A percentile compares a stretch with the other conserved stretches of the same genome.
These are phyloP conservation scores for Pachyramphus minor DNA, from an alignment of 2,113 vertebrate genomes.

Conservation along the genomic window DNA sequence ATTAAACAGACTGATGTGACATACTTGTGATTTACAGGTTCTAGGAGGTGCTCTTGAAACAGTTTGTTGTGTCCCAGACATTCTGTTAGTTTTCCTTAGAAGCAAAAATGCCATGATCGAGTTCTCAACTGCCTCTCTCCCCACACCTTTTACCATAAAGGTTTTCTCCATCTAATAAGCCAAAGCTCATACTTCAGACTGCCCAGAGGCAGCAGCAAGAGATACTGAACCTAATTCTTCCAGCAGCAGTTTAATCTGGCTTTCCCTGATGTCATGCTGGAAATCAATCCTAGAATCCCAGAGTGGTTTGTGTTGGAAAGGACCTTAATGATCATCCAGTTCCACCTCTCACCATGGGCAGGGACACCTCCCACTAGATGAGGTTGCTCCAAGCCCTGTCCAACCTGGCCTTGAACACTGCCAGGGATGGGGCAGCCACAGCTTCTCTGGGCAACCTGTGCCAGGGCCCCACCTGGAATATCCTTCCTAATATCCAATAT, in stretches of 20 bases:
- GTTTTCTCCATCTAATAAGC: neutral
- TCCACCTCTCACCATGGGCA: neutral
- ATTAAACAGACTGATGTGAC: neutral
- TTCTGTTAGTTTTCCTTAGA: neutral
- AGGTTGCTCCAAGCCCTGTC: rapidly evolving
- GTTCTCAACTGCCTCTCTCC: neutral
- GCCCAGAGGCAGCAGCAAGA: neutral
- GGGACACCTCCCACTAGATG: neutral
- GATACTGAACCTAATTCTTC: neutral
- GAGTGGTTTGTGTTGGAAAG: neutral
- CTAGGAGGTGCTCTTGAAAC: neutral
- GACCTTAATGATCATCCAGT: neutral
- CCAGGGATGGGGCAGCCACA: neutral
- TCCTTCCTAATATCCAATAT: rapidly evolving
- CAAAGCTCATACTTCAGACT: neutral
- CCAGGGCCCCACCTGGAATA: neutral
- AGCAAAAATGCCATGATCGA: neutral
- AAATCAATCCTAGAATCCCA: neutral
- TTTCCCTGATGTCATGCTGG: neutral
- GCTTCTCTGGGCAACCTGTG: neutral
- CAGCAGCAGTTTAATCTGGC: neutral
- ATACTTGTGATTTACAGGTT: neutral
- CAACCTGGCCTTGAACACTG: rapidly evolving
- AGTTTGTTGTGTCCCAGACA: neutral
- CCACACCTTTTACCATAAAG: neutral